These are phyloP conservation scores for Neosalanx taihuensis DNA, from an alignment of 2,797 vertebrate species.

Conservation along the genomic window DNA sequence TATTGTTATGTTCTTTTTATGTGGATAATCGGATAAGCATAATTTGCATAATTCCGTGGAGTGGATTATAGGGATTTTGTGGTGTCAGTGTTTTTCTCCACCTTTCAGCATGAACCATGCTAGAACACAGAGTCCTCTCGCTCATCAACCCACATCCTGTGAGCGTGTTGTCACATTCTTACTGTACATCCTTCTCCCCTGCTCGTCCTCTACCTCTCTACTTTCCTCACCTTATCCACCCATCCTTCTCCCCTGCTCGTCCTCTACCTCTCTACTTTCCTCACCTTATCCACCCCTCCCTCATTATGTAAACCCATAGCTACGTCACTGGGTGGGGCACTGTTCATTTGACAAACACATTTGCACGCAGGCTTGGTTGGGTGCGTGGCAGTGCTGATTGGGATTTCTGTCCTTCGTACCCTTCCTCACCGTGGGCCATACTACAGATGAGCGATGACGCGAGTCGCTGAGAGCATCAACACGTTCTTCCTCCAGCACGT, in stretches of 20 bases:
- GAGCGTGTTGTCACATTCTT: not conserved
- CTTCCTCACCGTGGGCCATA: too few species aligned
- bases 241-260: not conserved
- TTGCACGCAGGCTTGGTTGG: not conserved
- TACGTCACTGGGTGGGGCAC: not conserved
- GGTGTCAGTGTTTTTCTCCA: constrained; percentile 9
- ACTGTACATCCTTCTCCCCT: not conserved
- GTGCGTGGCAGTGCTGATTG: too few species aligned
- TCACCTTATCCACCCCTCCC: not conserved
- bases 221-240: not conserved
- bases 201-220: not conserved
- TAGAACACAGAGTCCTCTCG: too few species aligned
- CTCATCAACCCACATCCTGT: not conserved
- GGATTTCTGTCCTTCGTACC: too few species aligned
- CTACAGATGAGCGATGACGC: too few species aligned
- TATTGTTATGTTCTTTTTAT: constrained; percentile 14
- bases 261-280: not conserved
- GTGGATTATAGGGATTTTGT: constrained; percentile 20
- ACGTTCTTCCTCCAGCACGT: not conserved
- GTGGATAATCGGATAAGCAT: constrained; percentile 22
- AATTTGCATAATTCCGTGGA: constrained; percentile 18
- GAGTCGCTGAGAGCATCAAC: too few species aligned
- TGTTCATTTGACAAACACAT: constrained; percentile 5
- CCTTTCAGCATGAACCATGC: constrained; percentile 6
- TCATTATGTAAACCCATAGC: not conserved